Percentiles rank a stretch among this genome's conserved stretches.
Conservation (phyloP, 1,140 invertebrate species). For the Drosophila sucinea region DNA sequence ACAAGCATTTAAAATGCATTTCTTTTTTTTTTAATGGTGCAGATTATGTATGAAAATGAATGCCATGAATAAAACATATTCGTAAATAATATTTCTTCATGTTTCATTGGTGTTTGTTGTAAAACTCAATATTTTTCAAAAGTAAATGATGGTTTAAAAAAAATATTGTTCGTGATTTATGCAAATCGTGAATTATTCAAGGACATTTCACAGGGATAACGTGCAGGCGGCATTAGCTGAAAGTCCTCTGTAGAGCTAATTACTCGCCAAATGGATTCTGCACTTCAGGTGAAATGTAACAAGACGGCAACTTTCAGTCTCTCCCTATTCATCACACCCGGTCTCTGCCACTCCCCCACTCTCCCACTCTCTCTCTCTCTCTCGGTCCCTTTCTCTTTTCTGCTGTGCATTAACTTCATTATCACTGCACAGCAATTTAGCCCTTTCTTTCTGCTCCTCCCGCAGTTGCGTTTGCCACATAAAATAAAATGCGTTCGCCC, state of each 20-base stretch:
- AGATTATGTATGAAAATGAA: too few species aligned
- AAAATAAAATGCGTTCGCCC: slow-evolving; percentile 63
- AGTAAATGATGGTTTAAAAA: too few species aligned
- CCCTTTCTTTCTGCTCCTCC: slow-evolving; percentile 22
- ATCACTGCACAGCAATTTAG: slow-evolving; percentile 67
- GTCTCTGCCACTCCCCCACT: slow-evolving; percentile 7
- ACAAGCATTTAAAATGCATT: too few species aligned
- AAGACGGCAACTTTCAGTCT: slow-evolving; percentile 32
- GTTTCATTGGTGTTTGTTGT: too few species aligned
- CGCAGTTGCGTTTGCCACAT: slow-evolving; percentile 47
- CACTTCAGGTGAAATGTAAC: slow-evolving; percentile 32
- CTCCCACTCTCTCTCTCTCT: slow-evolving; percentile 5
- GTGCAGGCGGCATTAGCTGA: slow-evolving; percentile 11
- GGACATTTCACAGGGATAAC: neutral
- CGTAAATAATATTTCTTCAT: too few species aligned
- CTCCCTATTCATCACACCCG: slow-evolving; percentile 20
- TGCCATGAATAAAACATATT: too few species aligned
- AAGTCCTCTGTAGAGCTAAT: slow-evolving; percentile 51
- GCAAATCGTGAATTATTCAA: neutral
- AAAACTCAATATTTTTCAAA: too few species aligned
- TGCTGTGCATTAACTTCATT: slow-evolving; percentile 71
- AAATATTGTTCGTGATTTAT: neutral
- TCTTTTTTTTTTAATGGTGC: too few species aligned
- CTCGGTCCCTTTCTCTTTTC: neutral
- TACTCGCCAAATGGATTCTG: slow-evolving; percentile 52